These are phyloP conservation scores for Parazoanthus darwini DNA, from an alignment of 92 coral and sea anemone genomes.

Conservation along the genomic window DNA sequence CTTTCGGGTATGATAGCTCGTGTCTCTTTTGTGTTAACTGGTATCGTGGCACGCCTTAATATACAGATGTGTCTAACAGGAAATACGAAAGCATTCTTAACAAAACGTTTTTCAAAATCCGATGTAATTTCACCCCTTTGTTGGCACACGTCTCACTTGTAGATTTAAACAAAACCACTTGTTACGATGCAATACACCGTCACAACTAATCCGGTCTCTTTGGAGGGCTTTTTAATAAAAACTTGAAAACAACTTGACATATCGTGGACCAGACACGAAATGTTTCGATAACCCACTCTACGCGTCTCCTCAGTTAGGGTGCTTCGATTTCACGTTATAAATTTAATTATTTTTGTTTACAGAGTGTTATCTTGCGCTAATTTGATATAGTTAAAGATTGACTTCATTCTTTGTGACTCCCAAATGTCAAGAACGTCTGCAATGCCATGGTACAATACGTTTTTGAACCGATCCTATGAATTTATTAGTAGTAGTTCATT, in stretches of 20 bases:
- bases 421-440: too few relatives aligned
- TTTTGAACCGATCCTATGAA: not conserved
- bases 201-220: not conserved
- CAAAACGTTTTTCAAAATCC: constrained; percentile 9
- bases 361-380: not conserved
- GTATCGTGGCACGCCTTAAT: not conserved
- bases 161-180: constrained; percentile 5
- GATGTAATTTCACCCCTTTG: constrained; percentile 27
- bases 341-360: not conserved
- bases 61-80: constrained; percentile 17
- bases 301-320: not conserved
- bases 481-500: too few relatives aligned
- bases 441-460: too few relatives aligned
- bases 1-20: not conserved
- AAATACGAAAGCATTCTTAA: not conserved
- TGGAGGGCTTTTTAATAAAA: not conserved
- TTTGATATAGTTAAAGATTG: too few relatives aligned
- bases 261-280: not conserved
- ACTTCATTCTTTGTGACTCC: not conserved
- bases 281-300: not conserved
- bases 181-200: not conserved
- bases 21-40: not conserved
- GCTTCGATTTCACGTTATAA: not conserved
- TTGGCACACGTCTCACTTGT: constrained; percentile 12
- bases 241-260: not conserved